Evolutionary conservation across 2,113 vertebrate genomes (phyloP).

Genomic region (Tragelaphus imberbis): DNA sequence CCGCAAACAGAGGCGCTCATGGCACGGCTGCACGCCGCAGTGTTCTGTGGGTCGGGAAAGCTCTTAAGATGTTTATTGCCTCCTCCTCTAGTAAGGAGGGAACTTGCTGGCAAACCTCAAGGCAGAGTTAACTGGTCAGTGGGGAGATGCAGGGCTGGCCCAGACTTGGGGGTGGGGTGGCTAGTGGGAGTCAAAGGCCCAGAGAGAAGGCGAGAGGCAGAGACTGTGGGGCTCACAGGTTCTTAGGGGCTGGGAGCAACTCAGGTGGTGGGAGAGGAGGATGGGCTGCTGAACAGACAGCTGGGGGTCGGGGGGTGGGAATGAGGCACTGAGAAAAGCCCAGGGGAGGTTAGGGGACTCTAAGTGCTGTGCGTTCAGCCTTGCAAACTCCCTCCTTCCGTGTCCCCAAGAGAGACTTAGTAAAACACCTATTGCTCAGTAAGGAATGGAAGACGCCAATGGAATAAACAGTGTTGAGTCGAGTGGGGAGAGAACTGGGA

Average conservation of each 20-base stretch:
- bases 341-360: neutral
- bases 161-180: neutral
- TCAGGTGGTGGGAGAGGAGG: neutral
- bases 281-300: neutral
- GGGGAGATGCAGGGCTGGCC: neutral
- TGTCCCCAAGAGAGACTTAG: neutral
- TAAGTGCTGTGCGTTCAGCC: neutral
- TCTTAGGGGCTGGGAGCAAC: neutral
- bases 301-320: too few species aligned
- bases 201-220: neutral
- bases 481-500: neutral
- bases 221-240: neutral
- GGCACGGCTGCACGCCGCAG: too few species aligned
- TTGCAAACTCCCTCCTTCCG: neutral
- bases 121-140: neutral
- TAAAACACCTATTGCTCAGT: neutral
- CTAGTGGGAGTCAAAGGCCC: neutral
- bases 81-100: neutral
- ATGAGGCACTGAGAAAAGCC: neutral
- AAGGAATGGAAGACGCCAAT: neutral
- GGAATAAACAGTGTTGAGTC: neutral
- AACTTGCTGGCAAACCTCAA: neutral
- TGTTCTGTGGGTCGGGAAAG: neutral
- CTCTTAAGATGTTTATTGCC: neutral
- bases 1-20: fast-evolving